These are phyloP conservation scores for Paratrypauchen microcephalus DNA, from an alignment of 2,797 vertebrate species.

Conservation along the genomic window DNA sequence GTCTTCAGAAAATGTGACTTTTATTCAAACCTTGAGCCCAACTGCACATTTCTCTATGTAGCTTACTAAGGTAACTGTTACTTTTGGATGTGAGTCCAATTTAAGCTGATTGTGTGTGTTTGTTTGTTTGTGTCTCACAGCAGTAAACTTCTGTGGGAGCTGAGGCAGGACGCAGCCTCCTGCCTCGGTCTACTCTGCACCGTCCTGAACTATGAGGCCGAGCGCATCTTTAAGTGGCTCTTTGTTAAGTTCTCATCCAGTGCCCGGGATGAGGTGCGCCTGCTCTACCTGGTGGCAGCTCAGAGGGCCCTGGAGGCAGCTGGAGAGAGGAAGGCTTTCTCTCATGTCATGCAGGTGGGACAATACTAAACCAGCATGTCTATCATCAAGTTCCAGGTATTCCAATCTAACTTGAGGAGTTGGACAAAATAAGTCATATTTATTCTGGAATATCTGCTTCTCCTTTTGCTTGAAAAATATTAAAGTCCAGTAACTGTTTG, in stretches of 20 bases:
- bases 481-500: too few relatives aligned
- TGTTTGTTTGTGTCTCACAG: constrained; percentile 59
- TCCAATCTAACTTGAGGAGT: too few relatives aligned
- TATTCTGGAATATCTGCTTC: too few relatives aligned
- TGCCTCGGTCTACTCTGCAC: constrained; percentile 95
- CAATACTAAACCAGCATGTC: too few relatives aligned
- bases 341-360: constrained; percentile 93
- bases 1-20: too few relatives aligned
- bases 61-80: too few relatives aligned
- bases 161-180: constrained; percentile 93
- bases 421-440: too few relatives aligned
- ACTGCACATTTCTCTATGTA: too few relatives aligned
- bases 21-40: too few relatives aligned
- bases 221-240: constrained; percentile 99
- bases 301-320: constrained; percentile 94
- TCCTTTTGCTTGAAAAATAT: too few relatives aligned
- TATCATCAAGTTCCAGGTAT: too few relatives aligned
- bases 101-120: not conserved
- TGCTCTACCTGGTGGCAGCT: constrained; percentile 91
- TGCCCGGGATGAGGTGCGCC: constrained; percentile 94
- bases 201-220: constrained; percentile 93
- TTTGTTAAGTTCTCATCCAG: constrained; percentile 93
- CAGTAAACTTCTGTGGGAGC: constrained; percentile 97
- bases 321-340: constrained; percentile 98
- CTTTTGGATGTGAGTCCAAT: too few relatives aligned